Conservation (phyloP, 2,797 vertebrate genomes). For the Tinamus major region DNA sequence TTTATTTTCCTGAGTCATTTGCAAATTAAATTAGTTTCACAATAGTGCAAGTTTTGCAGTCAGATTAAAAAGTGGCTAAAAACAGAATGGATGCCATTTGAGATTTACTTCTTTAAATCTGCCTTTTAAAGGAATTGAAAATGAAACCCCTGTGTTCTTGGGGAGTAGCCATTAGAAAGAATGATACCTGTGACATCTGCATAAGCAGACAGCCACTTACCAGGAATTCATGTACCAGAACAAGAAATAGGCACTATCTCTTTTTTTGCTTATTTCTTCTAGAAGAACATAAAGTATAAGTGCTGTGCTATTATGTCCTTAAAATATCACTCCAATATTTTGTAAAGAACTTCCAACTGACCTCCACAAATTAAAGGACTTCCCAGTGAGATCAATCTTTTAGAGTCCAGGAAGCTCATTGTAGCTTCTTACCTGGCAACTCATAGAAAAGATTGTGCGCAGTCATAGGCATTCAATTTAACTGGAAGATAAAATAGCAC, state of each 20-base stretch:
- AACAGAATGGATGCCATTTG: background rate
- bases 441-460: rapidly evolving
- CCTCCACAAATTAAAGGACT: background rate
- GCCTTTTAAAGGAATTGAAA: background rate
- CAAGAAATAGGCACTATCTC: background rate
- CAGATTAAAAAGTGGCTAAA: background rate
- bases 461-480: background rate
- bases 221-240: background rate
- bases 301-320: background rate
- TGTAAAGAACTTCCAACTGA: background rate
- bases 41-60: background rate
- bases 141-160: background rate
- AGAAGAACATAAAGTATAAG: background rate
- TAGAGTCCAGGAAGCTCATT: background rate
- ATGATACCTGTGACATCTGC: background rate
- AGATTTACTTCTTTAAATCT: background rate
- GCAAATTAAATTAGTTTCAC: background rate
- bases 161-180: background rate
- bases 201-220: background rate
- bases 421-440: background rate
- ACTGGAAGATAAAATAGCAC: background rate
- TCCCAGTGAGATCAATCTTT: background rate
- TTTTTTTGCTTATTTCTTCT: background rate
- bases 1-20: background rate
- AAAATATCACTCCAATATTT: background rate